Percentiles rank a stretch among this genome's conserved stretches.
Evolutionary conservation across 1,140 invertebrate genomes (phyloP).

Genomic region (Bombus haemorrhoidalis): DNA sequence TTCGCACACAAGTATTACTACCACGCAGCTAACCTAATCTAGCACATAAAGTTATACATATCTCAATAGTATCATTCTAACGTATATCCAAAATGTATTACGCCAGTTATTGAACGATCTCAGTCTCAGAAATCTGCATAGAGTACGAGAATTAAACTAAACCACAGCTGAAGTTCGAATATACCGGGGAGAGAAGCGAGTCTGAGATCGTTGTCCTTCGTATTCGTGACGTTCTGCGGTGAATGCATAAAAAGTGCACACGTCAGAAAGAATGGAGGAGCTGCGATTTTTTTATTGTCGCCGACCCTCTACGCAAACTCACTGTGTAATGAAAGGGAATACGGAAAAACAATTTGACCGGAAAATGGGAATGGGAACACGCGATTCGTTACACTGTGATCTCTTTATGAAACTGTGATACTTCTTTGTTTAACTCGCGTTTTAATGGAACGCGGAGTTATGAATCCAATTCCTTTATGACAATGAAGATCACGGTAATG

Average conservation of each 20-base stretch:
- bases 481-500: not conserved
- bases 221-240: not conserved
- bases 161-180: not conserved
- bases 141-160: not conserved
- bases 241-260: not conserved
- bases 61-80: too few species aligned
- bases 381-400: not conserved
- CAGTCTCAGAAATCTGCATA: not conserved
- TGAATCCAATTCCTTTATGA: not conserved
- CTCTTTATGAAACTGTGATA: not conserved
- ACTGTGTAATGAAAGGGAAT: conserved; percentile 18
- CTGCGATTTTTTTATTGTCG: conserved; percentile 11
- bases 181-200: not conserved
- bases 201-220: conserved; percentile 1
- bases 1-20: too few species aligned
- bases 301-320: not conserved
- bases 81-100: not conserved
- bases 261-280: conserved; percentile 19
- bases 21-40: too few species aligned
- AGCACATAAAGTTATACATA: too few species aligned
- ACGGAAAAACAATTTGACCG: conserved; percentile 22
- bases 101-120: not conserved
- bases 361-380: conserved; percentile 2
- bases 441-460: not conserved
- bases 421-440: not conserved